Evolutionary conservation across 2,888 invertebrate genomes (phyloP), one percentile per base, ranked within the genome.

Genomic region (Erannis defoliaria): DNA sequence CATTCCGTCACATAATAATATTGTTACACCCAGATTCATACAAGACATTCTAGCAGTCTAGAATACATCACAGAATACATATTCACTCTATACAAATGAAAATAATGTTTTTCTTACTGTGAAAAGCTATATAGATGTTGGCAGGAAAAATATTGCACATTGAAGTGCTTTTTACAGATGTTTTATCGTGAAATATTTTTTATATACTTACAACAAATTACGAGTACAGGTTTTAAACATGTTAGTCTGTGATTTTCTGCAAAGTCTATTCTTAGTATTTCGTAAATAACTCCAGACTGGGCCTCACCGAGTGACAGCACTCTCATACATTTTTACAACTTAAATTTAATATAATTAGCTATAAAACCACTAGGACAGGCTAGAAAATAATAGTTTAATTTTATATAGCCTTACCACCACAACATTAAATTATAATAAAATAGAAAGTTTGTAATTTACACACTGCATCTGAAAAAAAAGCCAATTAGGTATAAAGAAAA

Each of bases 1-100:
- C 85, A 88, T 88, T 88, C 81, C 83, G 85, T 87, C 88, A 87
- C 85, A 86, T 86, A 81, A 84, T 85, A 86, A 84, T 87, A 83
- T 84, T 82, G 84, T 85, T 82, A 86, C 85, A 88, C 81, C 86
- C 85, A 86, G 85, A 86, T 84, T 86, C 86, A 85, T 85, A 84
- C 78, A 78, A 81, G 80, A 85, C 80, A 81, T 75, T 64, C 81
- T 84, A 84, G 81, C 82, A 85, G 78, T 81, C 82, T 81, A 86
- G 80, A 81, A 80, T 74, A 80, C 80, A 85, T 82, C 82, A 83
- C 82, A 84, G 78, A 80, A 75, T 71, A 81, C 81, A 81, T 76
- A 73, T 72, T 68, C 71, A 57, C 68, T 66, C 66, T 62, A 40
- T 57, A 58, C 55, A 64, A 53, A 42, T n/a, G 63, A 64, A 50